Base-by-base conservation (phyloP, 30 jellyfish, hydroid and myxozoan genomes). In the Nemopilema nomurai region DNA sequence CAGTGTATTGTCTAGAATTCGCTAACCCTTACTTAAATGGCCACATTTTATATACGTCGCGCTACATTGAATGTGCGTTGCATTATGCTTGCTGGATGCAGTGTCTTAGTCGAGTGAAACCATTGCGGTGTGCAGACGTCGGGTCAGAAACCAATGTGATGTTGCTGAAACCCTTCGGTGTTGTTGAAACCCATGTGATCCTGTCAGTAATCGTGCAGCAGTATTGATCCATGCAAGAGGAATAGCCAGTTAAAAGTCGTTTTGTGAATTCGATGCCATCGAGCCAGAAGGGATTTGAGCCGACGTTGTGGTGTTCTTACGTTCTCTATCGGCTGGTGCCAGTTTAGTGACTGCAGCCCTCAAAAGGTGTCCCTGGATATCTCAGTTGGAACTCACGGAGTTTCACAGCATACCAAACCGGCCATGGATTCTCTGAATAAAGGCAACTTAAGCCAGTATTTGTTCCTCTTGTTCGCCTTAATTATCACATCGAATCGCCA, bases 1-100 rank as follows among this genome's bases (percentile, higher is more conserved):
- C 86, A 49, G 62, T 76, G 86, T 30, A 76, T 76, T 76, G 86
- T 76, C 86, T 76, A 63, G 86, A 76, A 76, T 21, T 51, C 86
- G 76, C 53, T 19, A 76, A 19, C 63, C 76, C 63, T 76, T 64
- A 51, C 86, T 76, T 20, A 41, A 30, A 76, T 76, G 65, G 86
- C 22, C 86, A 76, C 31, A 19, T 16, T 22, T 16, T 20, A 50
- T 22, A 76, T 63, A 51, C 51, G 86, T 51, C 86, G 25, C 18
- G 50, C 33, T 18, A 67, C 23, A 9, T 29, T 23, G 23, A 0
- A 3, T 3, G 57, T 41, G 9, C 57, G 57, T 13, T 41, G 13
- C 57, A 41, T 3, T 13, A 3, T 41, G 57, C 57, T 13, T 41
- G 57, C 57, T 41, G 57, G 57, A 41, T 41, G 57, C 57, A 41